These are phyloP conservation scores for Pachypanchax playfairii DNA, from an alignment of 2,113 vertebrate species.

Conservation along the genomic window DNA sequence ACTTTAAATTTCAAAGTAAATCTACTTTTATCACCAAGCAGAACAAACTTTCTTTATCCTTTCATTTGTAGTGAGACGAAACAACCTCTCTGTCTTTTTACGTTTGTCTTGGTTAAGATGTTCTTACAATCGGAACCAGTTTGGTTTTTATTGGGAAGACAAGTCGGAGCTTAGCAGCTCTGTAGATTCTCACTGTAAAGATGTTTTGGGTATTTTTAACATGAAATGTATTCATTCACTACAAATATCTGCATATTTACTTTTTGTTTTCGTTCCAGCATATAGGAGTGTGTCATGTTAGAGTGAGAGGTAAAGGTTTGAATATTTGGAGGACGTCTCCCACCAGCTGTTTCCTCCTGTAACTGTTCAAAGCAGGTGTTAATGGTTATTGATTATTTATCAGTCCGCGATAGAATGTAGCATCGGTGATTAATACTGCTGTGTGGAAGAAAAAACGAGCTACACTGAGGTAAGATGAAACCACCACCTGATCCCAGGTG, in stretches of 20 bases:
- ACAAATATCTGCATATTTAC: constrained; percentile 18
- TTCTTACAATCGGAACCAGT: constrained; percentile 34
- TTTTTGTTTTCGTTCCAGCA: constrained; percentile 11
- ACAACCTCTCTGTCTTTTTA: not conserved
- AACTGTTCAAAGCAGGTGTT: constrained; percentile 50
- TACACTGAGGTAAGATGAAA: constrained; percentile 63
- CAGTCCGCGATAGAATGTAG: constrained; percentile 78
- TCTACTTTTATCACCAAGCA: constrained; percentile 8
- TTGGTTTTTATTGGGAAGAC: constrained; percentile 8
- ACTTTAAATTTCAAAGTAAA: constrained; percentile 6
- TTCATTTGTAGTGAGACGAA: not conserved
- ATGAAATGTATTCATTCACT: constrained; percentile 28
- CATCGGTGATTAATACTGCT: constrained; percentile 68
- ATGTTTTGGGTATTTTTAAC: constrained; percentile 47
- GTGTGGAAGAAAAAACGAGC: constrained; percentile 32
- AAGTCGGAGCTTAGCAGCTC: constrained; percentile 26
- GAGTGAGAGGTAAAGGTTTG: constrained; percentile 30
- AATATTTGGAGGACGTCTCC: constrained; percentile 39
- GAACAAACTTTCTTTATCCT: not conserved
- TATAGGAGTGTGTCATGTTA: constrained; percentile 21
- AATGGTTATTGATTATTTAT: constrained; percentile 65
- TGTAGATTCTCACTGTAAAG: constrained; percentile 30
- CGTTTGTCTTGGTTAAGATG: constrained; percentile 9
- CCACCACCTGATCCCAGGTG: constrained; percentile 43
- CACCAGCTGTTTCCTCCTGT: constrained; percentile 26